Conservation (phyloP, 2,888 invertebrate genomes). For the Kryphioiulus occultus region DNA sequence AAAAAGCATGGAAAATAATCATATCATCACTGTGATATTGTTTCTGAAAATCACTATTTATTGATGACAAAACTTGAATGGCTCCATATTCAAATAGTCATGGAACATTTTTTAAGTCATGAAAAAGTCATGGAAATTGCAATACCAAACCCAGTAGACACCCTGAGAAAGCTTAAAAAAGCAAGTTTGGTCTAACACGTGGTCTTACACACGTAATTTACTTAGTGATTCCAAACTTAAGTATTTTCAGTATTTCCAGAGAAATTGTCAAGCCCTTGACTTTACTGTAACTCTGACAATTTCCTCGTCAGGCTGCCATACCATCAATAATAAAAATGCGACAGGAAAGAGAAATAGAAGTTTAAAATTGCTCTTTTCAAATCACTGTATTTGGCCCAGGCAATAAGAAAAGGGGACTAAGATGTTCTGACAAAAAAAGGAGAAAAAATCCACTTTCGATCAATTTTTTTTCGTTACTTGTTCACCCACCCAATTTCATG, state of each 20-base stretch:
- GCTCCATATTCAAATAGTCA: too few species aligned
- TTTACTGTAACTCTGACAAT: background rate
- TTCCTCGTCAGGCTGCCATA: background rate
- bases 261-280: background rate
- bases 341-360: background rate
- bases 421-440: background rate
- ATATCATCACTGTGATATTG: too few species aligned
- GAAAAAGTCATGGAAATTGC: too few species aligned
- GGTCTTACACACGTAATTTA: too few species aligned
- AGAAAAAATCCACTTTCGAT: background rate
- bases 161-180: too few species aligned
- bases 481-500: background rate
- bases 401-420: background rate
- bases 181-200: too few species aligned
- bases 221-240: too few species aligned
- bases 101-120: too few species aligned
- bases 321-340: background rate
- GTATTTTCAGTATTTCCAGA: background rate
- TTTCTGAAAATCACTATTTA: too few species aligned
- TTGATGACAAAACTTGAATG: too few species aligned
- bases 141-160: too few species aligned
- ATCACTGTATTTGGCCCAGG: slow-evolving; percentile 10
- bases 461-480: background rate
- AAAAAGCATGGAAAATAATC: too few species aligned
- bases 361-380: slow-evolving; percentile 26